phyloP scores from a whole-genome alignment of 2,113 vertebrate genomes.

The human region GRCh38 chr2:147010001-147010500 shows the following conservation, averaged over 20 bases:
- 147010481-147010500: background rate
- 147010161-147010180: background rate
- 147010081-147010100: background rate
- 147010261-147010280: background rate
- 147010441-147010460: background rate
- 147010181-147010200: conserved; percentile 3
- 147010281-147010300: background rate
- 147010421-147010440: background rate
- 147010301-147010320: background rate
- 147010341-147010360: background rate
- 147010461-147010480: background rate
- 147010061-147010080: background rate
- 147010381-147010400: background rate
- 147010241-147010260: background rate
- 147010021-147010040: background rate
- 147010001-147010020: background rate
- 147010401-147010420: background rate
- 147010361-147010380: background rate
- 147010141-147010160: background rate
- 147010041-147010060: background rate
- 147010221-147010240: background rate
- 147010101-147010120: background rate
- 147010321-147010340: conserved; percentile 2
- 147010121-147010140: background rate
- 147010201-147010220: background rate